phyloP scores from a whole-genome alignment of 2,888 invertebrate genomes.

The Habrosyne pyritoides region DNA sequence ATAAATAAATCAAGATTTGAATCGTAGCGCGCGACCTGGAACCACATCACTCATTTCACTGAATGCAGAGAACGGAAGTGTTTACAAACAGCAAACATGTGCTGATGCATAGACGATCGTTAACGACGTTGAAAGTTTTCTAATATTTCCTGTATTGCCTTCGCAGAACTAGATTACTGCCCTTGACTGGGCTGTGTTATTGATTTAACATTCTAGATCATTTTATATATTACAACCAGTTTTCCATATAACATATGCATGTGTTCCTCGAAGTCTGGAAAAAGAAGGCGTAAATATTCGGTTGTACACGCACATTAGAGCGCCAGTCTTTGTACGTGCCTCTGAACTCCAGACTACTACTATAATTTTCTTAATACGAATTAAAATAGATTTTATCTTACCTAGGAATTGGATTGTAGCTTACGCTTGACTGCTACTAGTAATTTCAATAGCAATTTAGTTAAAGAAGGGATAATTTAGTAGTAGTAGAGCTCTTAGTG shows the following conservation, averaged over 20 bases:
- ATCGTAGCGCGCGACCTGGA: background rate
- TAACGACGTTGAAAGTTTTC: slow-evolving; percentile 10
- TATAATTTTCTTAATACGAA: too few species aligned
- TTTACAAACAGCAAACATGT: slow-evolving; percentile 1
- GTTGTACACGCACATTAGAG: too few species aligned
- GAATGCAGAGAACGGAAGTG: background rate
- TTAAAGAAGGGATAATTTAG: too few species aligned
- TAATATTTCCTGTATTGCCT: slow-evolving; percentile 7
- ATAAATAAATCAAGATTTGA: background rate
- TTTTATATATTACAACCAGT: background rate
- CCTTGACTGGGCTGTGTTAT: slow-evolving; percentile 6
- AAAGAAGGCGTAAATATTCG: too few species aligned
- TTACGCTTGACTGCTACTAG: too few species aligned
- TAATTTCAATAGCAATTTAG: too few species aligned
- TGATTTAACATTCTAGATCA: slow-evolving; percentile 2
- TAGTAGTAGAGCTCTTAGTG: too few species aligned
- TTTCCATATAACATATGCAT: background rate
- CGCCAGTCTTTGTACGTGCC: too few species aligned
- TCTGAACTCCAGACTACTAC: too few species aligned
- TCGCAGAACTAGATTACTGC: slow-evolving; percentile 1
- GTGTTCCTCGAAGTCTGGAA: background rate
- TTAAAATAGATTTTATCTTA: too few species aligned
- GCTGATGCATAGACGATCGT: slow-evolving; percentile 3
- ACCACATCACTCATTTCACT: slow-evolving; percentile 4
- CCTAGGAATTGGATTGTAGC: too few species aligned